These are phyloP conservation scores for Heliangelus exortis DNA, from an alignment of 2,797 vertebrate genomes.

Conservation along the genomic window DNA sequence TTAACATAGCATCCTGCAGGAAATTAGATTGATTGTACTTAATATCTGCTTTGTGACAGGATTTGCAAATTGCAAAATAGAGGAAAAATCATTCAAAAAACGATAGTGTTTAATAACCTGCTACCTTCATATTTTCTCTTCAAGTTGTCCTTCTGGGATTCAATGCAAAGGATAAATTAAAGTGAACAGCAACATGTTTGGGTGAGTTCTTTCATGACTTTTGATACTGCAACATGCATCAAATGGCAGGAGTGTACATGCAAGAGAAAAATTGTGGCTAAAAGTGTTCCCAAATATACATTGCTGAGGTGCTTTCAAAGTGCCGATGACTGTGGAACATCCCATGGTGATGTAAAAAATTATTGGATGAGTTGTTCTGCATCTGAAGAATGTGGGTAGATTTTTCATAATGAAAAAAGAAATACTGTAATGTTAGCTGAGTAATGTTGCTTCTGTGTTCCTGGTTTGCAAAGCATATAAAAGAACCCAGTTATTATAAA, in stretches of 20 bases:
- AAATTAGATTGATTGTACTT: constrained; percentile 39
- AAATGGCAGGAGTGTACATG: not conserved
- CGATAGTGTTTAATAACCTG: not conserved
- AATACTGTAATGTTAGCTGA: not conserved
- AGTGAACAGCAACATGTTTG: not conserved
- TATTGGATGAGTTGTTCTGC: not conserved
- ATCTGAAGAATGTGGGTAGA: not conserved
- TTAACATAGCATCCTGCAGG: not conserved
- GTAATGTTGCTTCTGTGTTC: not conserved
- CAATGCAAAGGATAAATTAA: constrained; percentile 3
- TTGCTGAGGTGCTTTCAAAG: not conserved
- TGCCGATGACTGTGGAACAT: not conserved
- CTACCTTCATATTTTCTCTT: not conserved
- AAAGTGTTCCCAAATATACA: not conserved
- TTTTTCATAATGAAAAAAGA: not conserved
- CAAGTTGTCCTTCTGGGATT: not conserved
- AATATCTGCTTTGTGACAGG: not conserved
- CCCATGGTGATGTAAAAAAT: not conserved
- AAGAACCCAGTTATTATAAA: not conserved
- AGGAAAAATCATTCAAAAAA: not conserved
- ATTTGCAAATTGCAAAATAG: constrained; percentile 14
- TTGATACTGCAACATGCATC: not conserved
- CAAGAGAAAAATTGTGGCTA: not conserved
- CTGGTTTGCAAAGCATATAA: not conserved
- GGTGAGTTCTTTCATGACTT: not conserved